These are phyloP conservation scores for Gastracanthus pulcherrimus DNA, from an alignment of 2,888 invertebrate species.

Conservation along the genomic window DNA sequence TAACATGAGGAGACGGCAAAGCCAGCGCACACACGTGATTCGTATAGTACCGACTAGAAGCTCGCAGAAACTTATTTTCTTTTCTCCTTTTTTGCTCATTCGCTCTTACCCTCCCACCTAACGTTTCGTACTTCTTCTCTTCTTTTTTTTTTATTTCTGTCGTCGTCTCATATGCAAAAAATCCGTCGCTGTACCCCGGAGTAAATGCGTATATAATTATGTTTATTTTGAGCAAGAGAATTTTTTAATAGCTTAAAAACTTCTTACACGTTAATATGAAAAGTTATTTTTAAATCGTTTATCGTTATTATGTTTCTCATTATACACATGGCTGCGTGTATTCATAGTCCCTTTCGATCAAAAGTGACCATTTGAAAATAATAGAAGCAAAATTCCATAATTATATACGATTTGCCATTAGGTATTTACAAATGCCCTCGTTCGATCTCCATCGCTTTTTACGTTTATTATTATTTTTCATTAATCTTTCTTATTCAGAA, in stretches of 20 bases:
- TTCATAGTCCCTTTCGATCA: background rate
- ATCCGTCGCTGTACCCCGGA: slow-evolving; percentile 19
- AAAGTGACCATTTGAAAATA: background rate
- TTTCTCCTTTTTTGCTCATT: background rate
- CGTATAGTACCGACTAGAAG: slow-evolving; percentile 47
- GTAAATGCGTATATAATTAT: slow-evolving; percentile 29
- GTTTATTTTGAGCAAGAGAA: background rate
- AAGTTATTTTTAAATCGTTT: background rate
- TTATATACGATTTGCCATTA: slow-evolving; percentile 3
- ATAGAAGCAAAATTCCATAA: slow-evolving; percentile 5
- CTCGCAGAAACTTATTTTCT: slow-evolving; percentile 34
- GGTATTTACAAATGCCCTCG: slow-evolving; percentile 24
- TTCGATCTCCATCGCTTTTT: background rate
- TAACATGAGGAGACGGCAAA: slow-evolving; percentile 49
- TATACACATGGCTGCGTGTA: slow-evolving; percentile 38
- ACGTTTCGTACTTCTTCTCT: too few species aligned
- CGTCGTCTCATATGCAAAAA: too few species aligned
- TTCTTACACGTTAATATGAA: background rate
- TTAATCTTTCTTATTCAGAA: slow-evolving; percentile 37
- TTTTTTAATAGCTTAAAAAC: background rate
- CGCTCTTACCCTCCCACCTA: background rate
- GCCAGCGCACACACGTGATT: slow-evolving; percentile 36
- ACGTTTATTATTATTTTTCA: background rate
- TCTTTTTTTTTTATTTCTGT: too few species aligned
- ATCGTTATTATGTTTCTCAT: background rate